These are phyloP conservation scores for Megaceryle maxima DNA, from an alignment of 2,113 vertebrate genomes.

Conservation along the genomic window DNA sequence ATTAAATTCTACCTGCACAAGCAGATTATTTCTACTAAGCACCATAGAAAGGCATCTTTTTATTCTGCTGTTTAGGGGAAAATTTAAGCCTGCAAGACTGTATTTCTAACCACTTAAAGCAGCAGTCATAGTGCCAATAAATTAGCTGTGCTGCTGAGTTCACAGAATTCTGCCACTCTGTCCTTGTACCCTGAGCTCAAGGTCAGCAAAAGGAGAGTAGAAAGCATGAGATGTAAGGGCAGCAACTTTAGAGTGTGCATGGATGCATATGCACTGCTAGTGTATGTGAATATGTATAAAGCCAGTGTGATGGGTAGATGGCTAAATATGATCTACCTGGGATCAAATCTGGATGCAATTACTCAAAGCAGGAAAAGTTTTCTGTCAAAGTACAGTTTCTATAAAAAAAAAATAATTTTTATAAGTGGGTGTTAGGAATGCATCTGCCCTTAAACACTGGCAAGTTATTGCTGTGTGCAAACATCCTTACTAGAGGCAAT, in stretches of 20 bases:
- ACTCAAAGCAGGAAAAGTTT: background rate
- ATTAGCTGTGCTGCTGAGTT: background rate
- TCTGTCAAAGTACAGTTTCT: background rate
- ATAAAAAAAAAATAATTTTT: background rate
- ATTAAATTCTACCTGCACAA: background rate
- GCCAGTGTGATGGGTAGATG: background rate
- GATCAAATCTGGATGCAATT: background rate
- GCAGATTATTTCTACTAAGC: background rate
- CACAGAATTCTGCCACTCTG: background rate
- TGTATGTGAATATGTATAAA: background rate
- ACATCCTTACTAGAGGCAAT: background rate
- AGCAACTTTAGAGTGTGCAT: background rate
- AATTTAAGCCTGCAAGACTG: background rate
- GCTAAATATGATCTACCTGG: background rate
- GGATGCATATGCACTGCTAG: accelerated
- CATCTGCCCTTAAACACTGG: background rate
- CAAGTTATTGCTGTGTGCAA: constrained; percentile 3
- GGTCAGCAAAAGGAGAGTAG: background rate
- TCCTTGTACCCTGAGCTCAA: background rate
- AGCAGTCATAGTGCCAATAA: background rate
- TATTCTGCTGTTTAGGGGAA: background rate
- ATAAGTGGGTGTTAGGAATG: constrained; percentile 34
- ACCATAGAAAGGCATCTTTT: background rate
- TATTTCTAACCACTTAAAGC: background rate
- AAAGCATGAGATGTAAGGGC: background rate